Base-by-base conservation (phyloP, 2,888 invertebrate species). In the Dusona sp. region DNA sequence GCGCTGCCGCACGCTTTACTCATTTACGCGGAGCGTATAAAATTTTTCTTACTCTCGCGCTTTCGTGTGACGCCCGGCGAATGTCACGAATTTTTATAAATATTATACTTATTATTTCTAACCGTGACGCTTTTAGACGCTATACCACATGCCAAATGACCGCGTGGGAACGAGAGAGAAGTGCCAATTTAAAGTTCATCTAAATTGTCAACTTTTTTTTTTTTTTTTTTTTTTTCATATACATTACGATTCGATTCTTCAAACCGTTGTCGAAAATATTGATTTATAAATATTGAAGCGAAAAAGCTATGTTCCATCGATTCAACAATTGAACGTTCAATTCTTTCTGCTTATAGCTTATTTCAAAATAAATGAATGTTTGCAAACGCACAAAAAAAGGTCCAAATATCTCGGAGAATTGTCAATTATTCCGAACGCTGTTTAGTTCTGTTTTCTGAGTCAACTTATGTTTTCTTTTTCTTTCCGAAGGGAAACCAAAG, bases 401-500 rank as follows among this genome's bases (percentile, higher is more conserved):
- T 11, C 3, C 0, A 57, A 57, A 22, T 42, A 11, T 51, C 13
- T 19, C n/a, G 0, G 11, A 64, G 6, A 74, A 8, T 73, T 45
- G n/a, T n/a, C n/a, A n/a, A n/a, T n/a, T n/a, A n/a, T n/a, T n/a
- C n/a, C n/a, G n/a, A n/a, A n/a, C n/a, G n/a, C n/a, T n/a, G n/a
- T n/a, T n/a, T n/a, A 3, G 1, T 1, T 33, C 33, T 33, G n/a
- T 33, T 33, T 33, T 33, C 33, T 33, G 33, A 33, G n/a, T n/a
- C n/a, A n/a, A n/a, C n/a, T n/a, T n/a, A n/a, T n/a, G n/a, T n/a
- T n/a, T n/a, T 67, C 67, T 29, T 67, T 54, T 33, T 29, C 22
- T 68, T 42, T 70, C 68, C 88, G 54, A 83, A 94, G 94, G 86
- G 94, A 94, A 89, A 93, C 94, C 88, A 94, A 93, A 90, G 92